Conservation (phyloP, 2,888 invertebrate genomes). For the Pimpla rufipes region DNA sequence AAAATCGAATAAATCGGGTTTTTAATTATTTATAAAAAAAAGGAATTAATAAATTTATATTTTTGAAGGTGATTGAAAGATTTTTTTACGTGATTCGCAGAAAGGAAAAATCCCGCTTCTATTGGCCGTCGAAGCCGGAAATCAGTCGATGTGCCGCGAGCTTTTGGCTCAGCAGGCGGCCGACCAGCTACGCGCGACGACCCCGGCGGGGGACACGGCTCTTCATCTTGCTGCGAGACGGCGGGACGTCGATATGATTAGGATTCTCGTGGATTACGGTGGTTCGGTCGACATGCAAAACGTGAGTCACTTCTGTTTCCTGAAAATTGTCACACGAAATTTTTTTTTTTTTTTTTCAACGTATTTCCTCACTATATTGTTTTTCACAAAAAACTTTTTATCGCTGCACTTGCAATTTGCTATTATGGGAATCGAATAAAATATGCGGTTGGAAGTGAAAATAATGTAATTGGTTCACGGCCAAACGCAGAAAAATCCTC, state of each 20-base stretch:
- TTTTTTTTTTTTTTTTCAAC: not conserved
- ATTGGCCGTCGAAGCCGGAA: slow-evolving; percentile 97
- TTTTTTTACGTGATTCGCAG: slow-evolving; percentile 86
- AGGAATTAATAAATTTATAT: not conserved
- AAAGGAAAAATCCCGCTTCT: slow-evolving; percentile 97
- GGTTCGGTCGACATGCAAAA: slow-evolving; percentile 97
- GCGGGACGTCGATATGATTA: slow-evolving; percentile 96
- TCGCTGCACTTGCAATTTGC: not conserved
- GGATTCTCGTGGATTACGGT: slow-evolving; percentile 96
- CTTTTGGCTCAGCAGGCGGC: slow-evolving; percentile 94
- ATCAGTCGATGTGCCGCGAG: slow-evolving; percentile 97
- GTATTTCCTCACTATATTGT: not conserved
- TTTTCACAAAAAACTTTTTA: not conserved
- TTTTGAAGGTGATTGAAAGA: slow-evolving; percentile 1
- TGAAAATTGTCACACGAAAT: not conserved
- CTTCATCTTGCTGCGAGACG: slow-evolving; percentile 97
- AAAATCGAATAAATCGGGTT: not conserved
- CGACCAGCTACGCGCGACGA: slow-evolving; percentile 94
- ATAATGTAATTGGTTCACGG: slow-evolving; percentile 13
- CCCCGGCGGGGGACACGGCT: slow-evolving; percentile 96
- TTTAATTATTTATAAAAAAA: not conserved
- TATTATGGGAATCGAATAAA: not conserved
- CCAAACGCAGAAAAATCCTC: not conserved
- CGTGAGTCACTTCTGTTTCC: slow-evolving; percentile 84
- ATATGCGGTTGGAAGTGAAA: slow-evolving; percentile 6